These are phyloP conservation scores for Pseudomyrmex flavicornis DNA, from an alignment of 1,140 invertebrate species.

Conservation along the genomic window DNA sequence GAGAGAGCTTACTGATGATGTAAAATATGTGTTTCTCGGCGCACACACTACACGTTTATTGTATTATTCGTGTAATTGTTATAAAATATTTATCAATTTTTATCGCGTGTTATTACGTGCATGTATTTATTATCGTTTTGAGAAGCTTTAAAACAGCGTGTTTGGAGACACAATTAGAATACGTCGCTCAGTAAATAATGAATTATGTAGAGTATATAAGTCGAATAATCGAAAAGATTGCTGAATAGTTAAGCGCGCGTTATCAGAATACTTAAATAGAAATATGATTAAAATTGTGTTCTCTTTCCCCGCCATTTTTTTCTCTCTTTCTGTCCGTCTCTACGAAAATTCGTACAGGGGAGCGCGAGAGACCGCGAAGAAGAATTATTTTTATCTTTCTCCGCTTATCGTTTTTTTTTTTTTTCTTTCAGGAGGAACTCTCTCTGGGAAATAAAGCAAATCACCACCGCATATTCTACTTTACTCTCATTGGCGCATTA, in stretches of 20 bases:
- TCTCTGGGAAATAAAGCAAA: background rate
- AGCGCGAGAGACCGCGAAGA: too few relatives aligned
- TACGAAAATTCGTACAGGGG: too few relatives aligned
- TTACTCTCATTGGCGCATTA: constrained; percentile 4
- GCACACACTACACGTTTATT: background rate
- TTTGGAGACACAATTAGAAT: background rate
- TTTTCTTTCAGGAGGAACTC: background rate
- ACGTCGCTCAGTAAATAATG: background rate
- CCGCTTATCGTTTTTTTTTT: too few relatives aligned
- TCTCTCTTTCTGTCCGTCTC: too few relatives aligned
- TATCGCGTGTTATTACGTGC: background rate
- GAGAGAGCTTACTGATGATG: background rate
- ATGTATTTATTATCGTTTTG: background rate
- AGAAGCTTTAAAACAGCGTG: background rate
- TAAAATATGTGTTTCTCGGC: background rate
- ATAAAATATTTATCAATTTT: too few relatives aligned
- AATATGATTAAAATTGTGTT: background rate
- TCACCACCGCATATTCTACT: background rate
- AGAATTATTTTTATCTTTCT: constrained; percentile 1
- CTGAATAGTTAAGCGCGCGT: background rate
- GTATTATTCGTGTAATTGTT: background rate
- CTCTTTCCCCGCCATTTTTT: too few relatives aligned
- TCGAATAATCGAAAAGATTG: background rate
- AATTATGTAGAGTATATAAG: constrained; percentile 1
- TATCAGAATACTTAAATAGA: background rate